Evolutionary conservation across 1,140 invertebrate genomes (phyloP).

Genomic region (Leptopilina clavipes): DNA sequence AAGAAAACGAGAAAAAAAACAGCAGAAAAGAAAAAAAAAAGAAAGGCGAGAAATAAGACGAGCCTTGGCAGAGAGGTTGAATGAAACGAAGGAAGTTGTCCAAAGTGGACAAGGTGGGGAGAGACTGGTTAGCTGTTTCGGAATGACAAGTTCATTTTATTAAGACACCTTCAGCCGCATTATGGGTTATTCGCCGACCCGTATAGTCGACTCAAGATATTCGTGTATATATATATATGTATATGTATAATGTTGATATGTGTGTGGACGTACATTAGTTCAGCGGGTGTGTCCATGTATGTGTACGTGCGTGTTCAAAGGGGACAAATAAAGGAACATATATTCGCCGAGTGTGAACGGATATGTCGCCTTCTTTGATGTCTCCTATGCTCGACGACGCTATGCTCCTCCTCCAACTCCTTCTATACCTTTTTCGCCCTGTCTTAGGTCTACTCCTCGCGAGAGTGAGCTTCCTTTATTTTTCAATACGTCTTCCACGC

Average conservation of each 20-base stretch:
- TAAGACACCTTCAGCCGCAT: slow-evolving; percentile 67
- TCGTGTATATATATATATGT: slow-evolving; percentile 34
- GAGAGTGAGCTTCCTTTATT: slow-evolving; percentile 36
- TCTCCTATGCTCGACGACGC: slow-evolving; percentile 48
- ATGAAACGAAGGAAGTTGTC: slow-evolving; percentile 30
- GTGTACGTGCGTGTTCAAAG: slow-evolving; percentile 28
- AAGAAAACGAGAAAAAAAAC: neutral
- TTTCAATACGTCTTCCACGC: slow-evolving; percentile 41
- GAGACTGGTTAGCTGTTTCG: slow-evolving; percentile 61
- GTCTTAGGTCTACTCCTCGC: slow-evolving; percentile 9
- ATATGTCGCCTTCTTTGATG: slow-evolving; percentile 73
- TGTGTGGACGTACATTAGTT: slow-evolving; percentile 37
- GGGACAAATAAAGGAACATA: slow-evolving; percentile 57
- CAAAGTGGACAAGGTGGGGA: slow-evolving; percentile 41
- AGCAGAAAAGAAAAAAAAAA: slow-evolving; percentile 38
- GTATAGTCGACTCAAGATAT: slow-evolving; percentile 51
- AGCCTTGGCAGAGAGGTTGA: slow-evolving; percentile 40
- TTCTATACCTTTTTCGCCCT: slow-evolving; percentile 39
- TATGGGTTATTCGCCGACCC: slow-evolving; percentile 65
- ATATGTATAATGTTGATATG: slow-evolving; percentile 28
- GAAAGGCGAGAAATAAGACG: slow-evolving; percentile 44
- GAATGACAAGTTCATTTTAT: slow-evolving; percentile 73
- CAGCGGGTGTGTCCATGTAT: slow-evolving; percentile 20
- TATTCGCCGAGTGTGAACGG: slow-evolving; percentile 68
- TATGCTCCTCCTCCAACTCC: slow-evolving; percentile 15